phyloP scores from a whole-genome alignment of 2,888 invertebrate species.

The Apodemia duryi region DNA sequence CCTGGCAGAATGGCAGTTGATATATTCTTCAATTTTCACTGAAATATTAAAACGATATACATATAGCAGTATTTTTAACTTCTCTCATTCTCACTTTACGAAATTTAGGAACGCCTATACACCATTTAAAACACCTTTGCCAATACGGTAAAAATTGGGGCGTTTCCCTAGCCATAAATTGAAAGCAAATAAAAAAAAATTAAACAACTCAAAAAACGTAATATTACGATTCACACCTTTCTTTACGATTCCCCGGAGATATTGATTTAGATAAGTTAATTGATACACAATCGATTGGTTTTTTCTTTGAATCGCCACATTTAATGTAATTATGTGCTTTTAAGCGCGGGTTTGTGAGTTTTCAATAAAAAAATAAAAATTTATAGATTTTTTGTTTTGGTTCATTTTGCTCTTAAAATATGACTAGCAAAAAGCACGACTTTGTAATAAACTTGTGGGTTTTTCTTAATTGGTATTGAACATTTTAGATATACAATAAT shows the following conservation, averaged over 20 bases:
- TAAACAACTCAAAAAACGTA: conserved; percentile 23
- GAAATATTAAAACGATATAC: no score
- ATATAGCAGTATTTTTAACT: no score
- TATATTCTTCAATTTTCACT: no score
- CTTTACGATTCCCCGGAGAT: conserved; percentile 37
- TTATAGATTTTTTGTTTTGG: not conserved
- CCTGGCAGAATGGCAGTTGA: not conserved
- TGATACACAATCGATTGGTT: conserved; percentile 38
- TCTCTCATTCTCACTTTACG: no score
- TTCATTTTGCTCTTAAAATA: conserved; percentile 1
- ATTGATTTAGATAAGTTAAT: conserved; percentile 68
- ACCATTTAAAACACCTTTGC: not conserved
- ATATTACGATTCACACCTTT: conserved; percentile 36
- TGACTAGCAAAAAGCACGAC: not conserved
- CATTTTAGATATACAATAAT: no score
- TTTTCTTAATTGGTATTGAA: no score
- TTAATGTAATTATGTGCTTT: conserved; percentile 11
- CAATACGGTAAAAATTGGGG: not conserved
- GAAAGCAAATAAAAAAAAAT: conserved; percentile 12
- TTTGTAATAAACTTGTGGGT: no score
- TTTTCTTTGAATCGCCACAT: not conserved
- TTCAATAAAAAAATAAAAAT: not conserved
- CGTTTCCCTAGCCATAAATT: not conserved
- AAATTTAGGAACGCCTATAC: no score
- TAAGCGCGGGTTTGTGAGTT: conserved; percentile 8